phyloP scores from a whole-genome alignment of 2,888 invertebrate genomes.

The Toxonevra muliebris region DNA sequence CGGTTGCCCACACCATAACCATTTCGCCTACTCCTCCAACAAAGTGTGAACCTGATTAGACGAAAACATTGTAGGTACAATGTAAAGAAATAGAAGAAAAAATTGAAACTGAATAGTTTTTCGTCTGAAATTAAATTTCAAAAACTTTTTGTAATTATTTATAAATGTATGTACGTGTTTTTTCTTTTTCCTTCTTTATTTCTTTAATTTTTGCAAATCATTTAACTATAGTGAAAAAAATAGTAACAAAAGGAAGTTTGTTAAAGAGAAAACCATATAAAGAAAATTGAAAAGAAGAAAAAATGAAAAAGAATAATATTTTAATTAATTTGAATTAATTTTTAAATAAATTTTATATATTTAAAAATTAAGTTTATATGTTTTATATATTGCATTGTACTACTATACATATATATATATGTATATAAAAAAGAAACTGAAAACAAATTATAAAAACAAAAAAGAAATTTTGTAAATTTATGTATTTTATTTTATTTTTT shows the following conservation, averaged over 20 bases:
- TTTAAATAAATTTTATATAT: too few relatives aligned
- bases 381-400: background rate
- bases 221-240: too few relatives aligned
- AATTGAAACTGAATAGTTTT: slow-evolving; percentile 18
- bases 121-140: slow-evolving; percentile 21
- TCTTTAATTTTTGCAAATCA: background rate
- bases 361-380: too few relatives aligned
- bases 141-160: background rate
- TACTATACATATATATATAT: background rate
- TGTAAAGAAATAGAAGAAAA: too few relatives aligned
- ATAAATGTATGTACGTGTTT: background rate
- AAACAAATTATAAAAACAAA: background rate
- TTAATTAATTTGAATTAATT: too few relatives aligned
- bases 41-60: slow-evolving; percentile 45
- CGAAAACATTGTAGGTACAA: background rate
- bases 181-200: background rate
- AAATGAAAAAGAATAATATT: too few relatives aligned
- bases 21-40: slow-evolving; percentile 40
- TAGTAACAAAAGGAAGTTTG: too few relatives aligned
- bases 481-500: too few relatives aligned
- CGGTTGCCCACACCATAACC: slow-evolving; percentile 35
- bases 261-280: background rate
- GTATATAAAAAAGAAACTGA: background rate
- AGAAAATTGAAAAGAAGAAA: background rate
- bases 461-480: too few relatives aligned